These are phyloP conservation scores for Lasaia peninsularis DNA, from an alignment of 1,140 invertebrate genomes.

Conservation along the genomic window DNA sequence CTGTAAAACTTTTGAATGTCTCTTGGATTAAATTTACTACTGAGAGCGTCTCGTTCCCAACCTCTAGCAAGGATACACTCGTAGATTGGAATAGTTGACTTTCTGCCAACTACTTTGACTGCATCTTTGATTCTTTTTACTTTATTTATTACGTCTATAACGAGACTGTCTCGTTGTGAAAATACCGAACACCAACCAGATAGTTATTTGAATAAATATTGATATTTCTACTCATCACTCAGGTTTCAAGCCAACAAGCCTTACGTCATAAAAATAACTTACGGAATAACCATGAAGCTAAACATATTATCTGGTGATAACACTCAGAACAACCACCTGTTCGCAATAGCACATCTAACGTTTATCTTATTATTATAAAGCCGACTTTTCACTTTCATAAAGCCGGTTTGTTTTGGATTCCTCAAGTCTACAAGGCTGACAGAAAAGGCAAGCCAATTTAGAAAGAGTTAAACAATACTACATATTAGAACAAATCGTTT, in stretches of 20 bases:
- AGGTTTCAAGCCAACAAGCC: background rate
- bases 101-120: background rate
- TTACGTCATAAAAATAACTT: no score
- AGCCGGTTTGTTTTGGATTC: no score
- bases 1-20: background rate
- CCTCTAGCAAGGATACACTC: background rate
- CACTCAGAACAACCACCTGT: no score
- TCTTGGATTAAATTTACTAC: background rate
- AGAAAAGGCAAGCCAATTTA: no score
- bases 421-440: no score
- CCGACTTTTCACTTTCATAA: no score
- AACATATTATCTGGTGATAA: no score
- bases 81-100: background rate
- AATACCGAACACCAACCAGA: background rate
- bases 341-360: no score
- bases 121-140: conserved; percentile 10
- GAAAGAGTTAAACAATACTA: no score
- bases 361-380: no score
- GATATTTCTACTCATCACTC: background rate
- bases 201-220: background rate
- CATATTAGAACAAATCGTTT: no score
- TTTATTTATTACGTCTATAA: conserved; percentile 9
- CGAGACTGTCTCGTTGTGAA: background rate
- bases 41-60: background rate
- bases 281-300: no score